Evolutionary conservation across 2,888 invertebrate genomes (phyloP), one percentile per base, ranked within the genome.

Genomic region (Rhamnusium bicolor): DNA sequence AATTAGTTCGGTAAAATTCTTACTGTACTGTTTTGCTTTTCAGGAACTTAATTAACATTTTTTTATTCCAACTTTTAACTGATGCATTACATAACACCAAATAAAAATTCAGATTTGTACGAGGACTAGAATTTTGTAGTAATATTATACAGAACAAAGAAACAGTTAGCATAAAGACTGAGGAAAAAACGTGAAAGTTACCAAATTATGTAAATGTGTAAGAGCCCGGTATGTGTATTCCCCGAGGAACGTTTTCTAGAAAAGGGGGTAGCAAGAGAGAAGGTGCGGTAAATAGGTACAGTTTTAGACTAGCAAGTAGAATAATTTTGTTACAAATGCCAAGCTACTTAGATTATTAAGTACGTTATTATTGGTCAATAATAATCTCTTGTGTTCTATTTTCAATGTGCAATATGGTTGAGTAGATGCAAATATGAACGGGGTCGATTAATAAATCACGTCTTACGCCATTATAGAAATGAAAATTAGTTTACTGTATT

Each of bases 161-260:
- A 29, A 8, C 18, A 10, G 14, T 32, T 32, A 2, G n/a, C 58
- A 29, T 29, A 29, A 58, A 58, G 12, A 40, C 10, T 1, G 32
- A 3, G 18, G 32, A n/a, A 32, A 58, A 16, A 58, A 32, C 8
- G 29, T 27, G 29, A 58, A 58, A 54, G 24, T 54, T 54, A 24
- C 19, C 8, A 24, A 58, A 58, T 58, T 29, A 58, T 58, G 58
- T 19, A 32, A 58, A 58, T 58, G 58, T 16, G 24, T 8, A 8
- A 18, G 32, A 58, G 58, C 18, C n/a, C 32, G 32, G 32, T 24
- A 32, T 12, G 32, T 58, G 32, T 58, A 58, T 32, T 32, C 32
- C 32, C 32, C 1, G 10, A 10, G 29, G 58, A 32, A 29, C 8
- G 10, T 12, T 58, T 12, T 40, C 18, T 32, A 29, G 8, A 32